These are phyloP conservation scores for Bombus impatiens DNA, from an alignment of 1,140 invertebrate species.

Conservation along the genomic window DNA sequence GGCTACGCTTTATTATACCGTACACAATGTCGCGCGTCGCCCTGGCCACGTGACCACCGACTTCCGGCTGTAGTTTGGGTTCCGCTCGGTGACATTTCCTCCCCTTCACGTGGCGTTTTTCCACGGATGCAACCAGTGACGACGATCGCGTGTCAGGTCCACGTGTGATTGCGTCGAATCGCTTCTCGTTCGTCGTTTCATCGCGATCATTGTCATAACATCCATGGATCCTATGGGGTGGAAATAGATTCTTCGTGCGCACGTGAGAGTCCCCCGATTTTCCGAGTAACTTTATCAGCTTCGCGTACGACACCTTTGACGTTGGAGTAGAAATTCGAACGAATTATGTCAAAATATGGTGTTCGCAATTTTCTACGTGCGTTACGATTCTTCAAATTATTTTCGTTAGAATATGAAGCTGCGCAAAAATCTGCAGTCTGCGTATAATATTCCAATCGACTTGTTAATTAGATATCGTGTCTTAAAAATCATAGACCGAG, in stretches of 20 bases:
- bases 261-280: no score
- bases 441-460: no score
- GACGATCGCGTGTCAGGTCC: conserved; percentile 60
- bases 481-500: no score
- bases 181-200: not conserved
- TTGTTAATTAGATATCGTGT: no score
- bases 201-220: conserved; percentile 39
- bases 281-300: no score
- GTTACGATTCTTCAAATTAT: no score
- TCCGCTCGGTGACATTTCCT: conserved; percentile 55
- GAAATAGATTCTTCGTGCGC: not conserved
- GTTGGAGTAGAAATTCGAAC: no score
- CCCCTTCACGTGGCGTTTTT: conserved; percentile 25
- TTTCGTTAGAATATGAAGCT: no score
- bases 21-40: conserved; percentile 68
- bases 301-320: no score
- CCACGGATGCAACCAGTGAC: conserved; percentile 43
- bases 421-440: no score
- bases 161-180: conserved; percentile 8
- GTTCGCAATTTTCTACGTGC: no score
- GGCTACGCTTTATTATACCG: conserved; percentile 68
- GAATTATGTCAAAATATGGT: no score
- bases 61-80: conserved; percentile 71
- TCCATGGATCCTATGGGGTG: not conserved
- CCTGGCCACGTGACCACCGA: conserved; percentile 67